Base-by-base conservation (phyloP, 30 jellyfish, hydroid and myxozoan species). In the Cassiopea andromeda region DNA sequence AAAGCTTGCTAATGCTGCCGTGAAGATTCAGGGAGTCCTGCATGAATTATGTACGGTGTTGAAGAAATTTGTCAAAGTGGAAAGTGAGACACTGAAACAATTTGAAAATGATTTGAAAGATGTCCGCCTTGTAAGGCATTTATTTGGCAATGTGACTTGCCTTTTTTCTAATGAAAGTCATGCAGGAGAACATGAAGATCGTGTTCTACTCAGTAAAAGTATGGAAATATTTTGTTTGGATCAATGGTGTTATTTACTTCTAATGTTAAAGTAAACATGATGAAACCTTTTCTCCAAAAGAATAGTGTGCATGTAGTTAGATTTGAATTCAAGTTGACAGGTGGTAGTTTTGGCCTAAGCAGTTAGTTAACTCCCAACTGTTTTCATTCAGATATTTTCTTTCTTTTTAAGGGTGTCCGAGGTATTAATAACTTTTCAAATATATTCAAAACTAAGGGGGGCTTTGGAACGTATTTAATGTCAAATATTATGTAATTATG, bases 1-100 rank as follows among this genome's bases (percentile, higher is more conserved):
- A 12, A 70, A 58, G 43, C 69, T 87, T 43, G 94, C 54, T 5
- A 54, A 61, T 59, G 86, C 61, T 50, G 90, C 88, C 2, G 58
- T 75, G 3, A 44, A 50, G 60, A 70, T 47, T 44, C 80, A 74
- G 59, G 43, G 45, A 7, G 86, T 76, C 15, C 43, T 77, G n/a
- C 82, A 70, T 13, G 43, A 64, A 17, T 2, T 64, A 13, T 4
- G 43, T 5, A 17, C 6, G 19, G 15, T 64, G 2, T 64, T 78
- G 14, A 78, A 50, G 54, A 76, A 50, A 50, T 46, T 17, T 54
- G 43, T 49, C 8, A 78, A 78, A 6, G 75, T 48, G 43, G 54
- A 54, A 60, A 61, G 60, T 7, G 19, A 58, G 66, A 80, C 88
- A 38, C 1, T 58, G 47, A 0, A 38, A 9, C 78, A 80, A 12